Percentiles rank a stretch among this genome's conserved stretches.
These are phyloP conservation scores for Drosophila baimaii DNA, from an alignment of 1,140 invertebrate species.

Conservation along the genomic window DNA sequence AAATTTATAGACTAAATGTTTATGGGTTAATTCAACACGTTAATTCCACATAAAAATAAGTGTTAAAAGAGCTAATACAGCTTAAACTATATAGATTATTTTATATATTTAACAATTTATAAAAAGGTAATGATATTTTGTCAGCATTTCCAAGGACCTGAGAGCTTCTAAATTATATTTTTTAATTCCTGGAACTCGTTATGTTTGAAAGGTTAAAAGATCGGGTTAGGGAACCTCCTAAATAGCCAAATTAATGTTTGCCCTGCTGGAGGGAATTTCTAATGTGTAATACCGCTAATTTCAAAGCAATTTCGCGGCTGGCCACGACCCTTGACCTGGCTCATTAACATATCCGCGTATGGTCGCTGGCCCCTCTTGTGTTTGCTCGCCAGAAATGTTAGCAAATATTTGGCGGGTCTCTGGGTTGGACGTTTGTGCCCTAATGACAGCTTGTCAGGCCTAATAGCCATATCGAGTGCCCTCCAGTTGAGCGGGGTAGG, in stretches of 20 bases:
- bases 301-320: slow-evolving; percentile 47
- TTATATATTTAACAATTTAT: no score
- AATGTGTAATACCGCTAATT: slow-evolving; percentile 18
- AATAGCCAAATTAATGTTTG: slow-evolving; percentile 23
- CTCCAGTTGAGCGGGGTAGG: slow-evolving; percentile 60
- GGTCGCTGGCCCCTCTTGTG: slow-evolving; percentile 40
- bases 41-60: no score
- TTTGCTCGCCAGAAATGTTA: slow-evolving; percentile 59
- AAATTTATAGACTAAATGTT: no score
- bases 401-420: slow-evolving; percentile 68
- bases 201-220: not conserved
- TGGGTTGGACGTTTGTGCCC: slow-evolving; percentile 27
- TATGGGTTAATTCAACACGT: no score
- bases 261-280: slow-evolving; percentile 7
- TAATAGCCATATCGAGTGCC: slow-evolving; percentile 70
- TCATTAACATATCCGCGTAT: slow-evolving; percentile 34
- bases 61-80: no score
- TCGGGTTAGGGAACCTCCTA: not conserved
- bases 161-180: not conserved
- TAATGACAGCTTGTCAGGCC: slow-evolving; percentile 72
- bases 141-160: not conserved
- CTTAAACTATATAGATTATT: not conserved
- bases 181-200: not conserved
- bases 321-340: slow-evolving; percentile 14
- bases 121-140: fast-evolving